Evolutionary conservation across 2,888 invertebrate genomes (phyloP).

Genomic region (Callinectes sapidus): DNA sequence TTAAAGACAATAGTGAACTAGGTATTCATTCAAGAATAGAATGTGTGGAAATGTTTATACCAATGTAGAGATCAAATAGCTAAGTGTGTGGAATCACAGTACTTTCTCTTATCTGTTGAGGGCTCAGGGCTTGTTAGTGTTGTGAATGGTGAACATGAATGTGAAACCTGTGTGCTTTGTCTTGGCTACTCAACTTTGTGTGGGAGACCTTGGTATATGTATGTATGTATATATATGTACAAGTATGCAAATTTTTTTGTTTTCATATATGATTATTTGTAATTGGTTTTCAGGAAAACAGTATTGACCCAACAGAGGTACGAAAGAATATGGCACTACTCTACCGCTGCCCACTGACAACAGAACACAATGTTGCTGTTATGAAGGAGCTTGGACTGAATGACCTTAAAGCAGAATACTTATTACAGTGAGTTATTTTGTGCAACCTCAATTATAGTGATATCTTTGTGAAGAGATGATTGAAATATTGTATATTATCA

Average conservation of each 20-base stretch:
- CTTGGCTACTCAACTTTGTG: too few species aligned
- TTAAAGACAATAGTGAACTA: too few species aligned
- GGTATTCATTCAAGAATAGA: too few species aligned
- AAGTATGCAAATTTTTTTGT: conserved; percentile 40
- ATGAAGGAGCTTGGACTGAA: conserved; percentile 25
- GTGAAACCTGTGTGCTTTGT: too few species aligned
- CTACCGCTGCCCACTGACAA: conserved; percentile 20
- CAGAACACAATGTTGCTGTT: conserved; percentile 30
- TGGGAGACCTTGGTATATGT: conserved; percentile 8
- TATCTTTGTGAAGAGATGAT: background rate
- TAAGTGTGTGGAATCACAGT: too few species aligned
- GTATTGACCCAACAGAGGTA: background rate
- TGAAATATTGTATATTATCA: background rate
- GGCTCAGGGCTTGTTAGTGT: too few species aligned
- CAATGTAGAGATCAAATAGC: too few species aligned
- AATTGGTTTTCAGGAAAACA: conserved; percentile 13
- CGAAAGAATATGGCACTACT: background rate
- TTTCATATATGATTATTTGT: background rate
- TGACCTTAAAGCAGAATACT: conserved; percentile 11
- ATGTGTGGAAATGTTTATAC: too few species aligned
- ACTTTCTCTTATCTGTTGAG: too few species aligned
- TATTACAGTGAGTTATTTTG: conserved; percentile 12
- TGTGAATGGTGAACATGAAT: too few species aligned
- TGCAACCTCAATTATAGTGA: background rate
- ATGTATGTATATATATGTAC: conserved; percentile 32